phyloP scores from a whole-genome alignment of 2,797 vertebrate species.

The Aulostomus chinensis region DNA sequence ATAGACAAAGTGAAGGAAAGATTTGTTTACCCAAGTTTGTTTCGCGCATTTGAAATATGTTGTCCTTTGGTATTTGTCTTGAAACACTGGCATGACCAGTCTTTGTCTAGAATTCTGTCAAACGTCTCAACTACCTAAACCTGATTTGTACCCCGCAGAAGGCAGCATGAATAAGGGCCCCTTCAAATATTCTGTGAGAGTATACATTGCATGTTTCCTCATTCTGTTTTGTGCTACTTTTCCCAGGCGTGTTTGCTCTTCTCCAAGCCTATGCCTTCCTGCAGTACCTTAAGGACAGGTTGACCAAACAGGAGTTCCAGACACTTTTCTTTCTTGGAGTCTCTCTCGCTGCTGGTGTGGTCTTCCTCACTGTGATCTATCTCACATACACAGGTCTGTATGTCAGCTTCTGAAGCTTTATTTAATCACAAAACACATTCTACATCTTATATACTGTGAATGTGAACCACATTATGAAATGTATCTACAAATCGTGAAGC shows the following conservation, averaged over 20 bases:
- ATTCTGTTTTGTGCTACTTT: conserved; percentile 29
- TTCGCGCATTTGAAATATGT: conserved; percentile 41
- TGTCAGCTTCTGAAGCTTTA: conserved; percentile 4
- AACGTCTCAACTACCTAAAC: conserved; percentile 27
- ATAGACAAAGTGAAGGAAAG: conserved; percentile 4
- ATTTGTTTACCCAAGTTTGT: conserved; percentile 36
- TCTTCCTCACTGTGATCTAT: conserved; percentile 98
- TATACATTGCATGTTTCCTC: conserved; percentile 25
- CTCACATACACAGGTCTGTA: conserved; percentile 97
- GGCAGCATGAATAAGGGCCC: conserved; percentile 27
- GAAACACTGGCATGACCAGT: conserved; percentile 32
- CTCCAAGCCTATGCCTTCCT: conserved; percentile 97
- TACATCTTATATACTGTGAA: background rate
- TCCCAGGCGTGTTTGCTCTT: conserved; percentile 91
- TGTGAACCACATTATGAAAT: background rate
- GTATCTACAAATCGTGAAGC: too few relatives aligned
- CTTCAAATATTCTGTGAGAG: conserved; percentile 39
- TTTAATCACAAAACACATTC: background rate
- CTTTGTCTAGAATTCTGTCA: conserved; percentile 32
- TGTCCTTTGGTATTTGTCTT: conserved; percentile 45
- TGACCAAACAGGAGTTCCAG: conserved; percentile 98
- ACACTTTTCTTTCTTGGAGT: conserved; percentile 97
- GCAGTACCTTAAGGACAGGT: conserved; percentile 95
- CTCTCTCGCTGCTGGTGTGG: conserved; percentile 91
- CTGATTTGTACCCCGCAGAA: conserved; percentile 42